phyloP scores from a whole-genome alignment of 2,797 vertebrate species.

The Leptoclinus maculatus region DNA sequence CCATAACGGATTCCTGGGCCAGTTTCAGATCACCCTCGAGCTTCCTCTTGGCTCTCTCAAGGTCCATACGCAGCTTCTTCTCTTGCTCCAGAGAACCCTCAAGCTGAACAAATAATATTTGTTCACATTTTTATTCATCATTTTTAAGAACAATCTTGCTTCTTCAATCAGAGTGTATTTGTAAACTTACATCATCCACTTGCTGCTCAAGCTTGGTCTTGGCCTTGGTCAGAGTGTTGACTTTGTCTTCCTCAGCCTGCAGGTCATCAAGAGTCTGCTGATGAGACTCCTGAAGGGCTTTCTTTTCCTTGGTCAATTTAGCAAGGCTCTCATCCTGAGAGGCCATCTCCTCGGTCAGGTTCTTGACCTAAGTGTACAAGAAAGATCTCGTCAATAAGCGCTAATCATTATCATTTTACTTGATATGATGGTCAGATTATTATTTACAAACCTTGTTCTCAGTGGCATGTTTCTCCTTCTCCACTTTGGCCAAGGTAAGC shows the following conservation, averaged over 20 bases:
- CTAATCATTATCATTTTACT: not conserved
- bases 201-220: constrained; percentile 85
- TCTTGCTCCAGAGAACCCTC: constrained; percentile 91
- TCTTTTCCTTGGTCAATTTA: constrained; percentile 79
- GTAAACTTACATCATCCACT: constrained; percentile 87
- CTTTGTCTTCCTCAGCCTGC: constrained; percentile 86
- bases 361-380: constrained; percentile 72
- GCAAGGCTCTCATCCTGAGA: constrained; percentile 77
- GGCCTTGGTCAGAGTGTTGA: constrained; percentile 82
- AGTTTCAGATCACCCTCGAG: constrained; percentile 91
- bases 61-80: constrained; percentile 89
- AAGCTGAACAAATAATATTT: constrained; percentile 72
- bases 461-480: constrained; percentile 91
- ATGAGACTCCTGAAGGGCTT: constrained; percentile 75
- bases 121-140: not conserved
- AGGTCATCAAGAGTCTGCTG: constrained; percentile 72
- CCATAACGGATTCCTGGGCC: constrained; percentile 86
- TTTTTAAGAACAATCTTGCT: not conserved
- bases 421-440: accelerated
- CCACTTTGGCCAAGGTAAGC: constrained; percentile 89
- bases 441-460: constrained; percentile 88
- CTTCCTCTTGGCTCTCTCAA: constrained; percentile 90
- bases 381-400: not conserved
- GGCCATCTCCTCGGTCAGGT: constrained; percentile 80
- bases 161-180: constrained; percentile 16